Evolutionary conservation across 1,140 invertebrate species (phyloP), one percentile per base, ranked within the genome.

Genomic region (Venturia canescens): DNA sequence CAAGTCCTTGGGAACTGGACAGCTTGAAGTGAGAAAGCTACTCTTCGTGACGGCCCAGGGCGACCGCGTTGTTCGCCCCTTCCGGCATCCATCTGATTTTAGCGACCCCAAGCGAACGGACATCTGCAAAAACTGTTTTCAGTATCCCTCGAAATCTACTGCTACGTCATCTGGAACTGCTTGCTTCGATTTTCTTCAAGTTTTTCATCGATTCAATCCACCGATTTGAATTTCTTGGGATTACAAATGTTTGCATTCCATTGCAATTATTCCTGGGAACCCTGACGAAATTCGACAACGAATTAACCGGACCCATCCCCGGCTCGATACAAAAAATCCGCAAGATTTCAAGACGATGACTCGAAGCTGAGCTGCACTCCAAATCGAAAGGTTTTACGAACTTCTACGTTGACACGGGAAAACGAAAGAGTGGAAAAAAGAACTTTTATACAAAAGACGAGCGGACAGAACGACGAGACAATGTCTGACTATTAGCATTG

Each of bases 401-500:
- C 38, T 44, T 44, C 26, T 23, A 27, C 26, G 27, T 53, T 18
- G 27, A 63, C 21, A 11, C 2, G 53, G 6, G 7, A 57, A 57
- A 1, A 1, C 53, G 53, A 63, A 63, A 26, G 6, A 6, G 23
- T 57, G 9, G 26, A 23, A 26, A 63, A 26, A 63, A 63, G 27
- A 23, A 9, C 0, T 26, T 23, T 63, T 23, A 3, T 26, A 63
- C 21, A 23, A 63, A 63, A 63, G 23, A 23, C 11, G 23, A 63
- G 13, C 11, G 11, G 9, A 63, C 23, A 13, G 4, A 6, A 63
- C 23, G 60, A 63, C 23, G 60, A 63, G 60, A 63, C 27, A 29
- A 76, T 76, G 72, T 76, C 50, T 76, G 72, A 76, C 53, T 60
- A 76, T 76, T 76, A 53, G 29, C 72, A 60, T 57, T 76, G 72